Percentiles rank a stretch among this genome's conserved stretches.
Evolutionary conservation across 2,113 vertebrate genomes (phyloP).

Genomic region (Pagrus major): DNA sequence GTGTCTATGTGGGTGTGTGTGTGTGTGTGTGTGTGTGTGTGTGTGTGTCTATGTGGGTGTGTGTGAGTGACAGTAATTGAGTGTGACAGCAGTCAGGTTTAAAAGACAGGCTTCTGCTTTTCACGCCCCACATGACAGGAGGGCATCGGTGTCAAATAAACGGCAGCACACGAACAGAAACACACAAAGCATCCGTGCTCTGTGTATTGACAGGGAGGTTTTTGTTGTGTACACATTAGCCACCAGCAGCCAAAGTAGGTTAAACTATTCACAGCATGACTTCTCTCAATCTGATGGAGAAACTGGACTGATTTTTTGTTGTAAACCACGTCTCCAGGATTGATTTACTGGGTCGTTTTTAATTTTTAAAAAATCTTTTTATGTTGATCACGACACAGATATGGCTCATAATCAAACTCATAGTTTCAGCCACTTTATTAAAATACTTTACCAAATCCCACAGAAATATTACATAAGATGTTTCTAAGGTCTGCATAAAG

Average conservation of each 20-base stretch:
- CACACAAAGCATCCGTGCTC: slow-evolving; percentile 2
- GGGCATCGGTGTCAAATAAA: slow-evolving; percentile 39
- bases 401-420: no score
- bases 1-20: not conserved
- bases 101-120: slow-evolving; percentile 44
- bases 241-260: slow-evolving; percentile 25
- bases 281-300: not conserved
- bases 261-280: slow-evolving; percentile 5
- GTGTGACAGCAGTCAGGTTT: slow-evolving; percentile 37
- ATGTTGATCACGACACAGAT: not conserved
- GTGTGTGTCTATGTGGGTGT: not conserved
- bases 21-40: not conserved
- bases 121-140: slow-evolving; percentile 29
- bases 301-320: not conserved
- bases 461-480: no score
- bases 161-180: slow-evolving; percentile 14
- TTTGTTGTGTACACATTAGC: slow-evolving; percentile 8
- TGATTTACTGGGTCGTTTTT: not conserved
- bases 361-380: not conserved
- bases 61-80: slow-evolving; percentile 4
- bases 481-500: no score
- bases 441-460: no score
- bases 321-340: not conserved
- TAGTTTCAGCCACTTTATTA: no score
- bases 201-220: not conserved